These are phyloP conservation scores for Orcinus orca DNA, from an alignment of 2,113 vertebrate genomes.

Conservation along the genomic window DNA sequence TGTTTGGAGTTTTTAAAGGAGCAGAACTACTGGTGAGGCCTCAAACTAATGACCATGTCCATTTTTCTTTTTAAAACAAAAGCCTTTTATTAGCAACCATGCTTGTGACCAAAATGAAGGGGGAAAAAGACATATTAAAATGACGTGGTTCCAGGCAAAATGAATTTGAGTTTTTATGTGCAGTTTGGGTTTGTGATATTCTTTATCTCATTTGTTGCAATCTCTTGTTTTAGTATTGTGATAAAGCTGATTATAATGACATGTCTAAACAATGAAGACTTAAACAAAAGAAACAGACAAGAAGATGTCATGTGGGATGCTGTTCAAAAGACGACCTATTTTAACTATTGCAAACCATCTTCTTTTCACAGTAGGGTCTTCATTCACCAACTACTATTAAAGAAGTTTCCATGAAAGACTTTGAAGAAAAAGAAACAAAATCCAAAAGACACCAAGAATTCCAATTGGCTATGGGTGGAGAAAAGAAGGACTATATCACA, in stretches of 20 bases:
- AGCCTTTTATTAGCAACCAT: not conserved
- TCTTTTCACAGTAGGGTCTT: not conserved
- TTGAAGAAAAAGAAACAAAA: constrained; percentile 19
- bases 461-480: not conserved
- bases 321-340: not conserved
- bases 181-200: not conserved
- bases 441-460: not conserved
- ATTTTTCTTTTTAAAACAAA: constrained; percentile 42
- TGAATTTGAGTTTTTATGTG: not conserved
- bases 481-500: not conserved
- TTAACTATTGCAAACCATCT: not conserved
- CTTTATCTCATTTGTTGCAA: constrained; percentile 1
- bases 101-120: not conserved
- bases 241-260: not conserved
- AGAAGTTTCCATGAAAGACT: not conserved
- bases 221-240: not conserved
- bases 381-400: not conserved
- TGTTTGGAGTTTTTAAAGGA: not conserved
- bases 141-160: not conserved
- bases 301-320: not conserved
- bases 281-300: not conserved
- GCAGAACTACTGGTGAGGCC: not conserved
- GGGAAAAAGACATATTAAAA: not conserved
- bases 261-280: not conserved
- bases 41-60: not conserved